Base-by-base conservation (phyloP, 2,888 invertebrate genomes). In the Coremacera marginata region DNA sequence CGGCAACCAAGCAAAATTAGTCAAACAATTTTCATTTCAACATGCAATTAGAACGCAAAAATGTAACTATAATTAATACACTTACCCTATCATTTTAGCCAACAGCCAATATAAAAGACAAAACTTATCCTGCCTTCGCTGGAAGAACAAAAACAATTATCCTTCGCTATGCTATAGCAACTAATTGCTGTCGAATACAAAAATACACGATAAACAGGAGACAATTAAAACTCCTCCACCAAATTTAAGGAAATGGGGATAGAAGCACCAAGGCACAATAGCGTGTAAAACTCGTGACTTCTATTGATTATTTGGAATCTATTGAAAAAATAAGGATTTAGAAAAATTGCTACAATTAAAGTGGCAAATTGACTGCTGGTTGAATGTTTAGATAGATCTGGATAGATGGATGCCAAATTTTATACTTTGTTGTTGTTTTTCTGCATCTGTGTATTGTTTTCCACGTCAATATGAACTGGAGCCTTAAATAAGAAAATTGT, bases 261-360 rank as follows among this genome's bases (percentile, higher is more conserved):
- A 11, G 11, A 11, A 11, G 1, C 11, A 1, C 44, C 11, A 44
- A 44, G 11, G 2, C 11, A 2, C 14, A 44, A 7, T 44, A 44
- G 44, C 44, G 11, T 11, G 44, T 44, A 44, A 44, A 44, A 44
- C 44, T 44, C 11, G 44, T 44, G 44, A 44, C 44, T 44, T 44
- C 44, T 44, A 44, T 44, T 14, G 44, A 44, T 44, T 31, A 11
- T 31, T 25, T 60, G 11, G 5, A 25, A 60, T 27, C 4, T 19
- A 37, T 22, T n/a, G n/a, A 25, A 27, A 71, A 71, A 37, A 31
- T 57, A 60, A 55, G 37, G 19, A 14, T 55, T 67, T 67, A 60
- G 78, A 86, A 84, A 86, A 86, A 85, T 86, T 84, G 81, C 80
- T 81, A 82, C 86, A 87, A 87, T 87, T 87, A 87, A 87, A 87